Base-by-base conservation (phyloP, 2,888 invertebrate species). In the Salticus scenicus region DNA sequence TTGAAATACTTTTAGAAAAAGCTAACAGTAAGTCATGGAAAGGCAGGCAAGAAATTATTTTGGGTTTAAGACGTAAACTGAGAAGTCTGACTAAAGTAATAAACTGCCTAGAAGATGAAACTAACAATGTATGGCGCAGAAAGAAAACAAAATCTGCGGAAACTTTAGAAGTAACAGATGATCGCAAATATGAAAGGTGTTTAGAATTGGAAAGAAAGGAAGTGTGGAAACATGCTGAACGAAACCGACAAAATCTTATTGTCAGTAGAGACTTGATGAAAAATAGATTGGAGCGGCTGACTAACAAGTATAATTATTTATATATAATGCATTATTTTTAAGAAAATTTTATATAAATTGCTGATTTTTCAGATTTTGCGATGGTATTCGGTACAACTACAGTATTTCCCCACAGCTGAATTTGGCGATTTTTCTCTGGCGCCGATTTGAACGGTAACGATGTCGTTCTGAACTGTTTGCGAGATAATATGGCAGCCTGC, bases 41-140 rank as follows among this genome's bases (percentile, higher is more conserved):
- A 7, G 78, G 78, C 1, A 33, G 64, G 10, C 31, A 79, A 64
- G 78, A 79, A 20, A 24, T 42, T 27, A 64, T 42, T 17, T 7
- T 64, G 4, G 31, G 30, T 1, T 20, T 79, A 17, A 71, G 64
- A 31, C 57, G 71, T 20, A 64, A 79, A 31, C 12, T 79, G 2
- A 24, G 41, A 4, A 31, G n/a, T 20, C 42, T 79, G 31, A 71
- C 30, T 12, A 41, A 30, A 12, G 20, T n/a, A 7, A 20, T 67
- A n/a, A n/a, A 33, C 7, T 27, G 33, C 7, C 27, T 51, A 14
- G 69, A 70, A 57, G 63, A 66, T 10, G 57, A 47, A 10, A 2
- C 33, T 0, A 24, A 7, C 37, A 1, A n/a, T 4, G 27, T 27
- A 37, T 20, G 28, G 5, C n/a, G 20, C 5, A 30, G 67, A 27